phyloP scores from a whole-genome alignment of 2,797 vertebrate genomes.

The Cynopterus sphinx region DNA sequence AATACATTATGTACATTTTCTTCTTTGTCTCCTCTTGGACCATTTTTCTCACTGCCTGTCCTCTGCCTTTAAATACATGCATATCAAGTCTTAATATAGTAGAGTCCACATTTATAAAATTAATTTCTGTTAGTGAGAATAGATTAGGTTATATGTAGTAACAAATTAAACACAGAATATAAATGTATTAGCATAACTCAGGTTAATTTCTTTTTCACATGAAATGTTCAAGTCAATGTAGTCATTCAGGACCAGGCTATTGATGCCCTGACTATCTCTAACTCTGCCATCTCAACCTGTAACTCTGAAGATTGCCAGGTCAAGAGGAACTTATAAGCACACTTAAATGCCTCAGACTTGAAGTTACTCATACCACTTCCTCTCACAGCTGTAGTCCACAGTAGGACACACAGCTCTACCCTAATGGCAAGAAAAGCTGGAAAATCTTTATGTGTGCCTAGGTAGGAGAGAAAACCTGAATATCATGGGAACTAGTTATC shows the following conservation, averaged over 20 bases:
- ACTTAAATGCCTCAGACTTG: neutral
- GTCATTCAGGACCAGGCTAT: neutral
- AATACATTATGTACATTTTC: neutral
- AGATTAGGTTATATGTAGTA: neutral
- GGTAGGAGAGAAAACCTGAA: neutral
- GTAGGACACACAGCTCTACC: neutral
- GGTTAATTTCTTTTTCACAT: neutral
- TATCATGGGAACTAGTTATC: neutral
- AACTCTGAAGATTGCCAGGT: neutral
- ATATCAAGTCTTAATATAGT: neutral
- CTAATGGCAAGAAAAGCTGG: neutral
- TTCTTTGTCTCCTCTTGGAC: neutral
- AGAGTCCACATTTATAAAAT: neutral
- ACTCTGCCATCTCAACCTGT: neutral
- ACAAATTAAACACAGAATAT: neutral
- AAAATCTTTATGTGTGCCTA: neutral
- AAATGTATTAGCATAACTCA: neutral
- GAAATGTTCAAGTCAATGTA: neutral
- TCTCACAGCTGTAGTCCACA: neutral
- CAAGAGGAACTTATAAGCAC: neutral
- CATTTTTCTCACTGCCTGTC: neutral
- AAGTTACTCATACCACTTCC: neutral
- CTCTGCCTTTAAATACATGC: neutral
- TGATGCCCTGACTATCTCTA: neutral
- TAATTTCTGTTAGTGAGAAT: neutral